phyloP scores from a whole-genome alignment of 2,797 vertebrate species.

The Pseudochirops cupreus region DNA sequence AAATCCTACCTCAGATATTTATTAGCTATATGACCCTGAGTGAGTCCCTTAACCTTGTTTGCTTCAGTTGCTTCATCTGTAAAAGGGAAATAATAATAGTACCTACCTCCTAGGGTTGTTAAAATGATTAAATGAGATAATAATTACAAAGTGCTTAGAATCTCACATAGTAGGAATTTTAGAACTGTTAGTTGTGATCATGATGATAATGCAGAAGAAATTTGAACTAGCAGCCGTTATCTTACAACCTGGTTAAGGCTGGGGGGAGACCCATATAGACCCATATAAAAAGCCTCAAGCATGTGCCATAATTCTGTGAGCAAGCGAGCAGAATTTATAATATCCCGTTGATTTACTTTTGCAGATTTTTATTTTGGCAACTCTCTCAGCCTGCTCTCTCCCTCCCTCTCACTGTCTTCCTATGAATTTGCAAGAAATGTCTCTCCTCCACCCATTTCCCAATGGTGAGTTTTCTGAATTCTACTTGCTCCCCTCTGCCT shows the following conservation, averaged over 20 bases:
- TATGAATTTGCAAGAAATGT: not conserved
- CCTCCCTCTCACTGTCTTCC: not conserved
- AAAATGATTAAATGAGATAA: not conserved
- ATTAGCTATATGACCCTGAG: not conserved
- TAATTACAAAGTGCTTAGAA: not conserved
- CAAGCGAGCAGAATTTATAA: accelerated
- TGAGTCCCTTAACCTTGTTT: not conserved
- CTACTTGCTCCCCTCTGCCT: not conserved
- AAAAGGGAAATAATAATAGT: not conserved
- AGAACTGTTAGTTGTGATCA: not conserved
- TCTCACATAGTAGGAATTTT: not conserved
- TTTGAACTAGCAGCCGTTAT: not conserved
- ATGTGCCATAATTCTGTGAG: not conserved
- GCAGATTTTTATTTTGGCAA: not conserved
- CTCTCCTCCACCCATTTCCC: not conserved
- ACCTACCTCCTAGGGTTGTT: not conserved
- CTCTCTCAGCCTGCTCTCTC: not conserved
- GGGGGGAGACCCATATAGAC: not conserved
- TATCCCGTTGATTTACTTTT: not conserved
- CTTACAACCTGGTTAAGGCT: not conserved
- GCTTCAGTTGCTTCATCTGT: not conserved
- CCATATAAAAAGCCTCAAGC: not conserved
- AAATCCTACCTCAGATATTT: not conserved
- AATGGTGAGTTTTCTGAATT: not conserved
- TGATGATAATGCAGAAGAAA: not conserved